These are phyloP conservation scores for Epinephelus fuscoguttatus DNA, from an alignment of 2,113 vertebrate species.

Conservation along the genomic window DNA sequence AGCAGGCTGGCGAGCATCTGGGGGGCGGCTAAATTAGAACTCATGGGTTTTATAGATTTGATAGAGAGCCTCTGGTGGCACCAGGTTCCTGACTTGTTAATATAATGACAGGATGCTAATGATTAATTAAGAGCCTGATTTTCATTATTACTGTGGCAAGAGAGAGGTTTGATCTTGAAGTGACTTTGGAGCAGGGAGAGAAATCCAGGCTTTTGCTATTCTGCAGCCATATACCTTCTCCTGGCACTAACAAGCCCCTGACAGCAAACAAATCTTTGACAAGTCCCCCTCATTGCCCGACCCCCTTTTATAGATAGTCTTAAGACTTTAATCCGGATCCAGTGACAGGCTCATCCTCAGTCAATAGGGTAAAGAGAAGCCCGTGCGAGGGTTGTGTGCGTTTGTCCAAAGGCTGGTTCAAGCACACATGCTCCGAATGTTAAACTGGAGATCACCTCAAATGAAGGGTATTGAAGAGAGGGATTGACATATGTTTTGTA, in stretches of 20 bases:
- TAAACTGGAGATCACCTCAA: constrained; percentile 76
- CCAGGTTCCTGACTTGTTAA: constrained; percentile 64
- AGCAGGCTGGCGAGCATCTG: constrained; percentile 32
- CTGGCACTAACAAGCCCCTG: constrained; percentile 73
- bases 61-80: constrained; percentile 55
- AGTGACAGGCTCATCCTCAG: constrained; percentile 85
- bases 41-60: constrained; percentile 64
- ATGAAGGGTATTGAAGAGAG: constrained; percentile 62
- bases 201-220: constrained; percentile 67
- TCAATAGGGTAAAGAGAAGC: constrained; percentile 87
- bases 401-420: constrained; percentile 76
- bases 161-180: constrained; percentile 75
- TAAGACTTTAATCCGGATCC: constrained; percentile 87
- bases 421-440: constrained; percentile 77
- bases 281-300: constrained; percentile 66
- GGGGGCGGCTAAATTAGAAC: constrained; percentile 59
- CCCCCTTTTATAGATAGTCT: constrained; percentile 84
- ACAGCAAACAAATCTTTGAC: constrained; percentile 83
- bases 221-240: constrained; percentile 59
- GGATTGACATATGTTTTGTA: constrained; percentile 44
- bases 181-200: constrained; percentile 78
- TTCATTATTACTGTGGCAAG: constrained; percentile 67
- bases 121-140: constrained; percentile 74
- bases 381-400: constrained; percentile 73
- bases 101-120: constrained; percentile 74